Evolutionary conservation across 92 coral and sea anemone species (phyloP).

Genomic region (Anthopleura xanthogrammica): DNA sequence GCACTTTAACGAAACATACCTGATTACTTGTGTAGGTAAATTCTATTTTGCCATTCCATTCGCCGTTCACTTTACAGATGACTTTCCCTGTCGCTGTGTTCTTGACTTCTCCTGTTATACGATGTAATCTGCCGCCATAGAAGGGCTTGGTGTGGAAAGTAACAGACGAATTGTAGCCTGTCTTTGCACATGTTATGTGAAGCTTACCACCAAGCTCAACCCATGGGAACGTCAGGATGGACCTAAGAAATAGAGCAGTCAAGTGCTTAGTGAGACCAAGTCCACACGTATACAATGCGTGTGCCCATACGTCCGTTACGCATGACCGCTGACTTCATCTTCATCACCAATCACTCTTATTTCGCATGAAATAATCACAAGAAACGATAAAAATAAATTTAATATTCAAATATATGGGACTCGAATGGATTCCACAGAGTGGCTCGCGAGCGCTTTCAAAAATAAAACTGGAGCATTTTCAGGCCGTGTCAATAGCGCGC

Average conservation of each 20-base stretch:
- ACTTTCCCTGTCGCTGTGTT: slow-evolving; percentile 80
- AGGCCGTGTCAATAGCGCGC: no score
- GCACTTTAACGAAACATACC: slow-evolving; percentile 39
- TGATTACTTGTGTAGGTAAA: slow-evolving; percentile 76
- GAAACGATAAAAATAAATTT: no score
- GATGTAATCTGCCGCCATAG: slow-evolving; percentile 93
- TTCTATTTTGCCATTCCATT: slow-evolving; percentile 91
- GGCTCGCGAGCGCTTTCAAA: no score
- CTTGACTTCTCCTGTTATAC: slow-evolving; percentile 96
- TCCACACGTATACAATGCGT: no score
- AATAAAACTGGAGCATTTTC: no score
- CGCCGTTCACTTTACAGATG: slow-evolving; percentile 88
- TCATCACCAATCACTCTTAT: no score
- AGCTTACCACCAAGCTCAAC: slow-evolving; percentile 95
- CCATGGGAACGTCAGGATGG: slow-evolving; percentile 96
- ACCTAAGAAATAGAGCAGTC: slow-evolving; percentile 34
- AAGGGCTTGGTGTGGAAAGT: slow-evolving; percentile 98
- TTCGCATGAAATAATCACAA: no score
- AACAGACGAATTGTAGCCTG: slow-evolving; percentile 85
- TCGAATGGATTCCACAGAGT: no score
- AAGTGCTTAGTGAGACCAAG: neutral
- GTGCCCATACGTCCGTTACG: no score
- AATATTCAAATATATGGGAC: no score
- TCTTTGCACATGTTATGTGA: slow-evolving; percentile 85
- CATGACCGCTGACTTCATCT: no score